Evolutionary conservation across 2,888 invertebrate genomes (phyloP).

Genomic region (Agrilus cyanescens): DNA sequence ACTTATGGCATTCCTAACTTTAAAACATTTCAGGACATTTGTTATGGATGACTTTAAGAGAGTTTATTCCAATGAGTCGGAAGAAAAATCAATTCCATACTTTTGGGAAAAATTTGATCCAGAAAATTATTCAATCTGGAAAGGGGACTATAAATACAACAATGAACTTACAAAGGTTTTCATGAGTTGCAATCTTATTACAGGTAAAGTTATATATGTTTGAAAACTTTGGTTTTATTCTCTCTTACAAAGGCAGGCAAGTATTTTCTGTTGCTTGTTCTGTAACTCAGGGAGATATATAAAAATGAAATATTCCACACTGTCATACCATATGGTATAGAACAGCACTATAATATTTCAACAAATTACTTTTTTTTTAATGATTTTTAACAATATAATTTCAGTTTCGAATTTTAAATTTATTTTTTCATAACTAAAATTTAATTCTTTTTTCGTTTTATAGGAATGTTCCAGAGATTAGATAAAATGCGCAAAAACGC

Average conservation of each 20-base stretch:
- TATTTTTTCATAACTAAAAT: background rate
- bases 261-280: background rate
- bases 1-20: too few species aligned
- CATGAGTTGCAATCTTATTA: conserved; percentile 97
- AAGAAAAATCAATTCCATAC: conserved; percentile 84
- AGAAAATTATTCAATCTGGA: conserved; percentile 95
- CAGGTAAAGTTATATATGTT: conserved; percentile 42
- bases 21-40: conserved; percentile 55
- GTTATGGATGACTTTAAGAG: conserved; percentile 96
- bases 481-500: conserved; percentile 97
- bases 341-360: too few species aligned
- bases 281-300: background rate
- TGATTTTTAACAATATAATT: background rate
- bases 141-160: conserved; percentile 91
- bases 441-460: conserved; percentile 8
- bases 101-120: conserved; percentile 98
- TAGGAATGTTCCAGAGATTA: conserved; percentile 95
- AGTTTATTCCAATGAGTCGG: conserved; percentile 93
- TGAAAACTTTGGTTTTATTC: background rate
- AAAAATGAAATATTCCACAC: background rate
- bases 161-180: conserved; percentile 84
- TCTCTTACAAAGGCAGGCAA: background rate
- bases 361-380: too few species aligned
- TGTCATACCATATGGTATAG: background rate
- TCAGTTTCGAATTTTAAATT: background rate